These are phyloP conservation scores for Andrena camellia DNA, from an alignment of 2,888 invertebrate genomes.

Conservation along the genomic window DNA sequence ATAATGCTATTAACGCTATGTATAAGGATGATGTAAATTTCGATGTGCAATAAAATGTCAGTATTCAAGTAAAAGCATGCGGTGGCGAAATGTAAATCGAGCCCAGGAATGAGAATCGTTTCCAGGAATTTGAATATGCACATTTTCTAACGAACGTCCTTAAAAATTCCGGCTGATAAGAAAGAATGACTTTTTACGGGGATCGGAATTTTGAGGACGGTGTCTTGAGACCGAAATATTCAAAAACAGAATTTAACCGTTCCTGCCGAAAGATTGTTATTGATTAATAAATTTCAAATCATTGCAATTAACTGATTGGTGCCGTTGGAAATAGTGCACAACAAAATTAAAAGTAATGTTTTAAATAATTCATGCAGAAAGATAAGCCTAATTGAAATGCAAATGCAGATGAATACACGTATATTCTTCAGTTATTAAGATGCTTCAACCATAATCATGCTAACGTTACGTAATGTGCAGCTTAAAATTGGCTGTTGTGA, in stretches of 20 bases:
- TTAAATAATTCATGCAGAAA: not conserved
- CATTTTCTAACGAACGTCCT: no score
- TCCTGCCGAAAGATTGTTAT: not conserved
- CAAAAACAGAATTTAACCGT: no score
- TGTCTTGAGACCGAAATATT: no score
- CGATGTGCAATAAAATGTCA: not conserved
- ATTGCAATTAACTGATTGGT: not conserved
- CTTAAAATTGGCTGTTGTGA: not conserved
- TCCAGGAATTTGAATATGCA: no score
- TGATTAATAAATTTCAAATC: not conserved
- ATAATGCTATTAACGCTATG: not conserved
- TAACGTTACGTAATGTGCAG: not conserved
- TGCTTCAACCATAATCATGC: not conserved
- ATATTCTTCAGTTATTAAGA: not conserved
- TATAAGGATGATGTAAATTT: conserved; percentile 15
- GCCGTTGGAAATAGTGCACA: not conserved
- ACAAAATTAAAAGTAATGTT: not conserved
- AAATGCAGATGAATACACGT: not conserved
- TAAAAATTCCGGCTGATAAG: no score
- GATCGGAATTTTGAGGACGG: no score
- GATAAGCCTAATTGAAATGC: not conserved
- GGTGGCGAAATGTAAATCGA: no score
- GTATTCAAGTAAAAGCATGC: not conserved
- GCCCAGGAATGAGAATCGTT: no score
- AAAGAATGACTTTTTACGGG: no score